A percentile compares a stretch with the other conserved stretches of the same genome.
Evolutionary conservation across 1,140 invertebrate species (phyloP).

Genomic region (Heliconius hewitsoni): DNA sequence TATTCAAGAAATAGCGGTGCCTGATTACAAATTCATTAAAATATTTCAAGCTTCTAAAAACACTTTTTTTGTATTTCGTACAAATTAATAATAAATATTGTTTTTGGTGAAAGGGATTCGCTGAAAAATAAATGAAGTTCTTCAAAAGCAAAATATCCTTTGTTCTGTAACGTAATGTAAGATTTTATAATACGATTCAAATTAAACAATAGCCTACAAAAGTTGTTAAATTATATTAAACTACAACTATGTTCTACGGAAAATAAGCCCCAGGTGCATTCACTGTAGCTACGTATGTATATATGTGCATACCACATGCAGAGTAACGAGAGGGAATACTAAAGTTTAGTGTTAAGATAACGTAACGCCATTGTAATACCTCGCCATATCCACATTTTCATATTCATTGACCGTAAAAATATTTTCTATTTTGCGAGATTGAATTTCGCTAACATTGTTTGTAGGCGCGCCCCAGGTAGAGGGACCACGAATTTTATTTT

Average conservation of each 20-base stretch:
- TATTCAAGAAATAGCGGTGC: background rate
- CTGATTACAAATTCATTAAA: slow-evolving; percentile 4
- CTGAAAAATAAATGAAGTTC: background rate
- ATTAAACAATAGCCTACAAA: background rate
- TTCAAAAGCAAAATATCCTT: background rate
- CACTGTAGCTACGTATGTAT: background rate
- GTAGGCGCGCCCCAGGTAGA: slow-evolving; percentile 68
- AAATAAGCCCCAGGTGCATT: slow-evolving; percentile 17
- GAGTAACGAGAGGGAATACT: slow-evolving; percentile 37
- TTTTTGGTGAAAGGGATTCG: background rate
- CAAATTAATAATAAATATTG: slow-evolving; percentile 6
- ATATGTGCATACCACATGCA: slow-evolving; percentile 6
- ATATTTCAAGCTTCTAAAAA: slow-evolving; percentile 11
- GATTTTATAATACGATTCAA: background rate
- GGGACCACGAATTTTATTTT: slow-evolving; percentile 65
- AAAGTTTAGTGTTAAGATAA: slow-evolving; percentile 64
- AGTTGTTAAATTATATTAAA: slow-evolving; percentile 12
- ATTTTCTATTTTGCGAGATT: slow-evolving; percentile 80
- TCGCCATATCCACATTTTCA: slow-evolving; percentile 70
- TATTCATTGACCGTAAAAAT: slow-evolving; percentile 80
- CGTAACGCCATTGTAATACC: slow-evolving; percentile 60
- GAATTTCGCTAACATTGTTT: slow-evolving; percentile 78
- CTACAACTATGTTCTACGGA: slow-evolving; percentile 20
- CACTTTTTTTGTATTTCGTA: background rate
- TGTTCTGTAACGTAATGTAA: background rate